A percentile compares a stretch with the other conserved stretches of the same genome.
These are phyloP conservation scores for Drosophila anomalata DNA, from an alignment of 2,888 invertebrate species.

Conservation along the genomic window DNA sequence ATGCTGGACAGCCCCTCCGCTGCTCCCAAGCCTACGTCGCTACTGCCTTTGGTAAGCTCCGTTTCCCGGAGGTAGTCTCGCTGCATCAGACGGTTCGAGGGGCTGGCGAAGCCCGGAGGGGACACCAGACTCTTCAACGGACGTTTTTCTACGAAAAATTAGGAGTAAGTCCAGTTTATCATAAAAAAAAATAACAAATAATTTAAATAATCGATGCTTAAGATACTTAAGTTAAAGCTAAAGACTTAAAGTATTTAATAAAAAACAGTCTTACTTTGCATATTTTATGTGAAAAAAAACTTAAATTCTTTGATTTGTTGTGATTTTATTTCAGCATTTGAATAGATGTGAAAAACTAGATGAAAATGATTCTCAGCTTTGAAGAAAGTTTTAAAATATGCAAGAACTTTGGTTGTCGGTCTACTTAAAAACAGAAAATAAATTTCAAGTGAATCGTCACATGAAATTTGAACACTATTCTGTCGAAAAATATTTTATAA, in stretches of 20 bases:
- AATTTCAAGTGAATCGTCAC: background rate
- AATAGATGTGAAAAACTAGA: background rate
- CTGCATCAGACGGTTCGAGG: slow-evolving; percentile 83
- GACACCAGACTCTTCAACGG: slow-evolving; percentile 82
- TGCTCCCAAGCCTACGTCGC: slow-evolving; percentile 59
- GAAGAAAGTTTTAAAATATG: background rate
- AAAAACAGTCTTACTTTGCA: too few relatives aligned
- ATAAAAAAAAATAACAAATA: background rate
- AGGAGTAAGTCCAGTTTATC: background rate
- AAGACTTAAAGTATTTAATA: too few relatives aligned
- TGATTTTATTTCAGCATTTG: background rate
- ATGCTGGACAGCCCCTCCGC: slow-evolving; percentile 69
- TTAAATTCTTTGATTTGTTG: background rate
- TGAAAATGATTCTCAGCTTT: background rate
- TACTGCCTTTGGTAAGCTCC: slow-evolving; percentile 72
- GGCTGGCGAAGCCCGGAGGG: slow-evolving; percentile 83
- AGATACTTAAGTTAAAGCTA: too few relatives aligned
- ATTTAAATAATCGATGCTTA: too few relatives aligned
- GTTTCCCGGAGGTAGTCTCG: slow-evolving; percentile 82
- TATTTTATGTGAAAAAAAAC: background rate
- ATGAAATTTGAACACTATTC: background rate
- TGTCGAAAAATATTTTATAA: too few relatives aligned
- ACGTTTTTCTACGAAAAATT: slow-evolving; percentile 81
- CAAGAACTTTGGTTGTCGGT: background rate
- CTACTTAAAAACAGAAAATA: background rate